phyloP scores from a whole-genome alignment of 2,888 invertebrate genomes.

The Brachynemurus nebulosus region DNA sequence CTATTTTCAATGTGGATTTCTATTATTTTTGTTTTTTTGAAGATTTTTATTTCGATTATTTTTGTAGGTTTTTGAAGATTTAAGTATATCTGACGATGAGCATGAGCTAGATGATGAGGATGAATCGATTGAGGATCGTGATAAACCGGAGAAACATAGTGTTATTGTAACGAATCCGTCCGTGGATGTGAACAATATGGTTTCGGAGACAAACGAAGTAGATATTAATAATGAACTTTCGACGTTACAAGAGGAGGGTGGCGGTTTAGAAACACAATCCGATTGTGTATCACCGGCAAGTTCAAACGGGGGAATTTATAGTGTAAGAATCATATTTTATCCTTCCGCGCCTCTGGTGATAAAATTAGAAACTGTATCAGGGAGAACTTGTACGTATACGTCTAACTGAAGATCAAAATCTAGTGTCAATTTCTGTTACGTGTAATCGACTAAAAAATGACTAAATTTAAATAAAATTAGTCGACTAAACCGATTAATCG shows the following conservation, averaged over 20 bases:
- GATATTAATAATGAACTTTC: conserved; percentile 31
- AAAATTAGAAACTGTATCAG: no score
- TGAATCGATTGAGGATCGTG: conserved; percentile 18
- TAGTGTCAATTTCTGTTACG: no score
- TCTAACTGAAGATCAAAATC: no score
- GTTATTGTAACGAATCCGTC: conserved; percentile 61
- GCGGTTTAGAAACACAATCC: conserved; percentile 34
- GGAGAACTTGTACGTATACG: no score
- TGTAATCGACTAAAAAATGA: no score
- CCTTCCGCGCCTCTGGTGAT: no score
- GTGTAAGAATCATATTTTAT: conserved; percentile 46
- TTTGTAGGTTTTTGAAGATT: conserved; percentile 29
- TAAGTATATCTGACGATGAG: conserved; percentile 29
- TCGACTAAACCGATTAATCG: no score
- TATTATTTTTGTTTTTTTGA: neutral
- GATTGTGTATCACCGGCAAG: conserved; percentile 75
- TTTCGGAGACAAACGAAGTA: conserved; percentile 45
- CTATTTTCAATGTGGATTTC: neutral
- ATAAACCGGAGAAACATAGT: conserved; percentile 31
- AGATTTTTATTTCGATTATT: neutral
- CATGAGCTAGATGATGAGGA: conserved; percentile 27
- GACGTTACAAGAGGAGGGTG: conserved; percentile 31
- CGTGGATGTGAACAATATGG: conserved; percentile 40
- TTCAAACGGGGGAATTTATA: conserved; percentile 82
- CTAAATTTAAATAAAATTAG: no score